Base-by-base conservation (phyloP, 2,797 vertebrate genomes). In the Lepus townsendii region DNA sequence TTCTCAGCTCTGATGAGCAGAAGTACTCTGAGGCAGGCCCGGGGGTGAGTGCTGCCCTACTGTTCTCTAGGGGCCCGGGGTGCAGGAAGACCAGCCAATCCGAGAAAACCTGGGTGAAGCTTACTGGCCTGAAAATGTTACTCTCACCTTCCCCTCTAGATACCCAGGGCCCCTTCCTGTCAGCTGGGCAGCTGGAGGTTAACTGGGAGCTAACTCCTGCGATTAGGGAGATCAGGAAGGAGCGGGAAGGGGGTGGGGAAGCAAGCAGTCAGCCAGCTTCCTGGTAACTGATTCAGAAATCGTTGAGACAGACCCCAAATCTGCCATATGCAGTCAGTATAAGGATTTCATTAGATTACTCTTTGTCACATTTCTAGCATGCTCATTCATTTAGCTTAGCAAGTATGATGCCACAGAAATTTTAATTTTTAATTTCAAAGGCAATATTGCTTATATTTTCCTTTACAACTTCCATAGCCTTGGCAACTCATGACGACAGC, bases 381-480 rank as follows among this genome's bases (percentile, higher is more conserved):
- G 42, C 42, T 42, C 7, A 22, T 35, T 35, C 54, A 35, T 17
- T 2, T 26, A 32, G 35, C 24, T 90, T 54, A 69, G 50, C 71
- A 60, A 92, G 62, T 84, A 57, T 57, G 19, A 76, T 68, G 12
- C 27, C 27, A 8, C 20, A 60, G 42, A 22, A 71, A 27, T 80
- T 60, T 62, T 65, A 24, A 66, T 38, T 92, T 42, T 72, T 72
- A 85, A 62, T 78, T 93, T 83, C 68, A n/a, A 16, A 79, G 84
- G 17, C 68, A 83, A 86, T 47, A 42, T 54, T 54, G 9, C 5
- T 24, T 4, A 2, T 47, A 57, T 66, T 95, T 92, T 84, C 35
- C 69, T 92, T 95, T 72, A 57, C 17, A 68, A 62, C 14, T 47
- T 22, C n/a, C n/a, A n/a, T n/a, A n/a, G n/a, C n/a, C n/a, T n/a